Conservation (phyloP, 2,113 vertebrate species). For the Zosterops japonicus region DNA sequence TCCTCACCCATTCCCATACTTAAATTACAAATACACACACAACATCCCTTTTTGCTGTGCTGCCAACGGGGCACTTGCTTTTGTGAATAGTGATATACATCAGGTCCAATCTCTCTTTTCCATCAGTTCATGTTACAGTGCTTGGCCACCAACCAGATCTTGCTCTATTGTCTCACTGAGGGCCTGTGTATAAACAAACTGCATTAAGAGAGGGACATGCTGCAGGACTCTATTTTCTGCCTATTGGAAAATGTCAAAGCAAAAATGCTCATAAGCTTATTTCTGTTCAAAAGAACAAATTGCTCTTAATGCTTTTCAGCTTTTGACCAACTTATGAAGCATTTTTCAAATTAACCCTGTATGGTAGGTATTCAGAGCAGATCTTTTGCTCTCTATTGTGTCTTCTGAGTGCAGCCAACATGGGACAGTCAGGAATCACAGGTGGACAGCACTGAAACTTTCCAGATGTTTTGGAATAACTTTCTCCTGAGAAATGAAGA, state of each 20-base stretch:
- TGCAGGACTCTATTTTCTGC: slow-evolving; percentile 1
- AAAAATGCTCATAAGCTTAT: slow-evolving; percentile 28
- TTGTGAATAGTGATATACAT: background rate
- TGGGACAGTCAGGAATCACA: background rate
- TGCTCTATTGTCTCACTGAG: background rate
- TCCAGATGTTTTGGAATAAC: background rate
- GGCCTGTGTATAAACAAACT: background rate
- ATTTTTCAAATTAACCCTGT: slow-evolving; percentile 20
- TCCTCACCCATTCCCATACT: background rate
- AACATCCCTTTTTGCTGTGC: background rate
- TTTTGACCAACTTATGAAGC: slow-evolving; percentile 48
- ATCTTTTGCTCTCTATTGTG: background rate
- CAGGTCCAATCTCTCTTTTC: background rate
- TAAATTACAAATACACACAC: background rate
- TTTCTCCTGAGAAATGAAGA: background rate
- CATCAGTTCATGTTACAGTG: background rate
- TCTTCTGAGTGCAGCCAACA: background rate
- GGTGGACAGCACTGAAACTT: background rate
- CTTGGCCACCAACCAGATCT: slow-evolving; percentile 19
- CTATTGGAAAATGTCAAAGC: slow-evolving; percentile 44
- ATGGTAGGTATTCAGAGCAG: background rate
- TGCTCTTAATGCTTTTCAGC: slow-evolving; percentile 46
- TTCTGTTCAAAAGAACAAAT: slow-evolving; percentile 64
- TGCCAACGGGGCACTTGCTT: background rate
- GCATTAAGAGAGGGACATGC: background rate